Conservation (phyloP, 2,113 vertebrate species). For the Notothenia rossii region DNA sequence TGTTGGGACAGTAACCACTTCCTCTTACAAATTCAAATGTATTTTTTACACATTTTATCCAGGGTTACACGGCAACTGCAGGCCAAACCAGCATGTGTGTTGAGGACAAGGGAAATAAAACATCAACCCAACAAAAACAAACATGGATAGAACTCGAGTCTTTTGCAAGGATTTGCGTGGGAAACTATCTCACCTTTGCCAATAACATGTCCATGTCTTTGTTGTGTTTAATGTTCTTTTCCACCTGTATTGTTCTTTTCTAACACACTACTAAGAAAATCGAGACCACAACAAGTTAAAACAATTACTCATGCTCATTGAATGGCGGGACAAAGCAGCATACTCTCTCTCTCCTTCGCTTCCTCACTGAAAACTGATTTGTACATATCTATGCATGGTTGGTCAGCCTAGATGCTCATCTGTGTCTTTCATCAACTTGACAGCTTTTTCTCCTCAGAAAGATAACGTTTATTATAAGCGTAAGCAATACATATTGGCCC, state of each 20-base stretch:
- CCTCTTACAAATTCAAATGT: slow-evolving; percentile 2
- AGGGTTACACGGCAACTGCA: slow-evolving; percentile 16
- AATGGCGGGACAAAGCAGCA: slow-evolving; percentile 65
- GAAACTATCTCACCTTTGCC: background rate
- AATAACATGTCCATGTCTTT: background rate
- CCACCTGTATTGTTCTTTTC: slow-evolving; percentile 26
- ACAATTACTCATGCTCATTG: slow-evolving; percentile 77
- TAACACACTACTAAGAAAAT: slow-evolving; percentile 45
- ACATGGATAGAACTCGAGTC: background rate
- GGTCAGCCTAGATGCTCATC: slow-evolving; percentile 87
- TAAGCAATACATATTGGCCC: slow-evolving; percentile 85
- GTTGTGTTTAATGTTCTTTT: slow-evolving; percentile 7
- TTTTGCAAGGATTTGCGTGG: background rate
- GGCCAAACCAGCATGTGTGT: background rate
- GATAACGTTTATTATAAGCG: slow-evolving; percentile 88
- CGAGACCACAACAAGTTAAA: slow-evolving; percentile 66
- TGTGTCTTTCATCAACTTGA: slow-evolving; percentile 89
- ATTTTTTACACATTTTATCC: background rate
- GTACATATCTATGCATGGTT: slow-evolving; percentile 87
- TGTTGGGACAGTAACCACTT: slow-evolving; percentile 7
- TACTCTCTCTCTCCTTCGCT: slow-evolving; percentile 50
- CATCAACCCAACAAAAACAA: background rate
- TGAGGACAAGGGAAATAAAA: background rate
- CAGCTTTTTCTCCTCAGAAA: slow-evolving; percentile 84
- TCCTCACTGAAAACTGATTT: slow-evolving; percentile 79